Evolutionary conservation across 2,888 invertebrate genomes (phyloP), one percentile per base, ranked within the genome.

Genomic region (Drosophila lutescens): DNA sequence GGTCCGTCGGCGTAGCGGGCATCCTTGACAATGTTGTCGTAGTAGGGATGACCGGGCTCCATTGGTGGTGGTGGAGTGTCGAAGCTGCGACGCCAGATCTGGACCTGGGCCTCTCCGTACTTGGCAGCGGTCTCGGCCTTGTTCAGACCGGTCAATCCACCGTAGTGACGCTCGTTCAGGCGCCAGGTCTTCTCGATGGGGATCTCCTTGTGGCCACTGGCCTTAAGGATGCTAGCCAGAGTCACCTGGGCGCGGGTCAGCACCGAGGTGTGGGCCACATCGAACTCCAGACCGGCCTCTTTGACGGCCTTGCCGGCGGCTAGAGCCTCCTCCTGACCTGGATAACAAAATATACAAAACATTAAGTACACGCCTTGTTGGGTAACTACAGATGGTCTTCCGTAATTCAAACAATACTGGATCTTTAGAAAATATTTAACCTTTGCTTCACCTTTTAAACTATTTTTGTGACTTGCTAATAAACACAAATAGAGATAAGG

Each of bases 61-160:
- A 97, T 97, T 0, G 96, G 93, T 65, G 97, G 97, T 56, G 97
- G 97, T 9, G 97, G 97, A 6, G 95, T 94, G 80, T 97, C 96
- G 78, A 96, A 97, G 86, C 97, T 97, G 74, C 97, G 94, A 71
- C 97, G 94, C 97, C 97, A 97, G 88, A 97, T 96, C 92, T 95
- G 95, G 8, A 92, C 96, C 93, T 97, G 96, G 20, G 95, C 95
- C 90, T 97, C 97, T 10, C 97, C 97, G 91, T 96, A 97, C 88
- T 97, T 97, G 53, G 95, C 95, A 26, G 97, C 97, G 6, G 97
- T 97, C 92, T 97, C 97, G 0, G 96, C 94, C 92, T 97, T 97
- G 89, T 97, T 96, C 72, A 97, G 93, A n/a, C 97, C 97, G 47
- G 97, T 97, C 6, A 97, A 93, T 23, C 96, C 96, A 65, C 97